These are phyloP conservation scores for Toxonevra muliebris DNA, from an alignment of 2,888 invertebrate species.

Conservation along the genomic window DNA sequence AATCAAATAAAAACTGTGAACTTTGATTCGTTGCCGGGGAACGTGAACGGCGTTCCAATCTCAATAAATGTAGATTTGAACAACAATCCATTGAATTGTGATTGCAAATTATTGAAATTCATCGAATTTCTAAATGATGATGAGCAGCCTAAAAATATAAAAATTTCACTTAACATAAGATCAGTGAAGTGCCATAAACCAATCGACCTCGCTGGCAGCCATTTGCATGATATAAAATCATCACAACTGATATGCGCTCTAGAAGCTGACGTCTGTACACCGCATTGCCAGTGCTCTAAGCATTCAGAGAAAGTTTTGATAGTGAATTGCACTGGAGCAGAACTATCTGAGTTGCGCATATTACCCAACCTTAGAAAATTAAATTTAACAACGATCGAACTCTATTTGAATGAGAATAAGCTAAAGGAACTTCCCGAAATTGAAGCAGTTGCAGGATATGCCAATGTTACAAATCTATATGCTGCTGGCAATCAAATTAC, in stretches of 20 bases:
- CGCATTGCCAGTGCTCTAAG: constrained; percentile 14
- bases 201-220: background rate
- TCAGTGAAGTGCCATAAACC: constrained; percentile 7
- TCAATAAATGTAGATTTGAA: background rate
- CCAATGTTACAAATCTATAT: background rate
- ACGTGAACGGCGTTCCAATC: background rate
- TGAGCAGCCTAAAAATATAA: background rate
- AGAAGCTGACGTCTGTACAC: background rate
- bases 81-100: constrained; percentile 20
- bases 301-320: constrained; percentile 14
- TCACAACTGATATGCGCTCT: constrained; percentile 13
- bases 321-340: constrained; percentile 16
- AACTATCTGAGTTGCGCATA: constrained; percentile 2
- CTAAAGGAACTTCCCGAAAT: constrained; percentile 16
- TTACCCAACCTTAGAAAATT: background rate
- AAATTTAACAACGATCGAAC: constrained; percentile 8
- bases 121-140: constrained; percentile 56
- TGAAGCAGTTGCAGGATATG: constrained; percentile 10
- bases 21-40: constrained; percentile 49
- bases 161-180: background rate
- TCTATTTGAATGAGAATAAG: constrained; percentile 8
- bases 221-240: constrained; percentile 7
- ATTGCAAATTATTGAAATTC: constrained; percentile 15
- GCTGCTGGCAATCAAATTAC: constrained; percentile 6
- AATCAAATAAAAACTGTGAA: constrained; percentile 63